Base-by-base conservation (phyloP, 2,888 invertebrate genomes). In the Ochropleura leucogaster region DNA sequence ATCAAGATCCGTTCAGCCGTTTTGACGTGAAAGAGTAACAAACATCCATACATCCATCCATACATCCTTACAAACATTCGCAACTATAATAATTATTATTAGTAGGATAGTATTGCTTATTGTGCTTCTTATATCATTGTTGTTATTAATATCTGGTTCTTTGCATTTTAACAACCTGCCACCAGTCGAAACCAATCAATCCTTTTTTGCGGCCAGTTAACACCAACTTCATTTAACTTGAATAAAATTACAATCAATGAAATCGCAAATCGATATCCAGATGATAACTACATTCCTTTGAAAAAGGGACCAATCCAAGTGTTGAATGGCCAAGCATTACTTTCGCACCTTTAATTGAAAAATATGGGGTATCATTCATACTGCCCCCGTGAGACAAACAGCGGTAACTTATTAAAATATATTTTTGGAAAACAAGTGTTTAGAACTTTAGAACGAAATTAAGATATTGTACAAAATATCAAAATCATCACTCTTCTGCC, bases 271-370 rank as follows among this genome's bases (percentile, higher is more conserved):
- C 62, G 42, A 51, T 68, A 53, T 30, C 30, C 47, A 66, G 65
- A 44, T 55, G 55, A 60, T 77, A 68, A 79, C 77, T 47, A 10
- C 49, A 72, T 30, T 53, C 47, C 40, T 44, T 40, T 14, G 14
- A 40, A 53, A 82, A 68, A 82, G 40, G 49, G 9, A 68, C 46
- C 47, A 53, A 44, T 42, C 42, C 18, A 68, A 76, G 42, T 57
- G 55, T 76, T 62, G 55, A 78, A 78, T 62, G 57, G 51, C 30
- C 30, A 68, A 72, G 59, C 53, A 64, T 78, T 82, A 82, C 65
- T 62, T 79, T 80, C 83, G 68, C 83, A 65, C 79, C 68, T 72
- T 68, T 66, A 83, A 80, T 83, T 83, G 75, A 65, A 80, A 84
- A 84, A 75, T 80, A 80, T 83, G 64, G 69, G 59, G 60, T 57